A percentile compares a stretch with the other conserved stretches of the same genome.
Evolutionary conservation across 2,113 vertebrate species (phyloP).

Genomic region (Blennius ocellaris): DNA sequence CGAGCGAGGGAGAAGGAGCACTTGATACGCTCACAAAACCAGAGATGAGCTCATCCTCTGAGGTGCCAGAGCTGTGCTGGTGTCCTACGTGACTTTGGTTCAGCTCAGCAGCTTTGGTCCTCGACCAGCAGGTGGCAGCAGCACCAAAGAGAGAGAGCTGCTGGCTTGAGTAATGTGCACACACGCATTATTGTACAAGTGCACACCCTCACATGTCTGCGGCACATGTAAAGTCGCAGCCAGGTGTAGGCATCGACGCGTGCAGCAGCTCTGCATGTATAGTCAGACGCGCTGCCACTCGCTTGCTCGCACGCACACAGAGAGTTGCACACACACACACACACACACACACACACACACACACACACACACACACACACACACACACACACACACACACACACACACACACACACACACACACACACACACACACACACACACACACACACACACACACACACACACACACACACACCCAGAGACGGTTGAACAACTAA

Average conservation of each 20-base stretch:
- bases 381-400: background rate
- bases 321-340: background rate
- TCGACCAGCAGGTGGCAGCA: conserved; percentile 77
- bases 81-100: conserved; percentile 74
- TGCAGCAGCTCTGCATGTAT: conserved; percentile 27
- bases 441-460: background rate
- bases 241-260: conserved; percentile 38
- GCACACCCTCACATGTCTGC: conserved; percentile 55
- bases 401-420: background rate
- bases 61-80: conserved; percentile 60
- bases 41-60: conserved; percentile 73
- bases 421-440: background rate
- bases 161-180: conserved; percentile 12
- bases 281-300: conserved; percentile 24
- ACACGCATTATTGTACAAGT: background rate
- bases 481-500: conserved; percentile 77
- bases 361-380: conserved; percentile 7
- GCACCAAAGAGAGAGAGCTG: background rate
- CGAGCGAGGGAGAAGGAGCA: background rate
- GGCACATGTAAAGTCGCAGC: conserved; percentile 49
- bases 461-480: conserved; percentile 27
- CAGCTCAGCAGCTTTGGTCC: conserved; percentile 16
- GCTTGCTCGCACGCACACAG: background rate
- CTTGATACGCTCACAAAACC: conserved; percentile 60
- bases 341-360: conserved; percentile 28